Conservation (phyloP, 2,113 vertebrate species). For the Calypte anna region DNA sequence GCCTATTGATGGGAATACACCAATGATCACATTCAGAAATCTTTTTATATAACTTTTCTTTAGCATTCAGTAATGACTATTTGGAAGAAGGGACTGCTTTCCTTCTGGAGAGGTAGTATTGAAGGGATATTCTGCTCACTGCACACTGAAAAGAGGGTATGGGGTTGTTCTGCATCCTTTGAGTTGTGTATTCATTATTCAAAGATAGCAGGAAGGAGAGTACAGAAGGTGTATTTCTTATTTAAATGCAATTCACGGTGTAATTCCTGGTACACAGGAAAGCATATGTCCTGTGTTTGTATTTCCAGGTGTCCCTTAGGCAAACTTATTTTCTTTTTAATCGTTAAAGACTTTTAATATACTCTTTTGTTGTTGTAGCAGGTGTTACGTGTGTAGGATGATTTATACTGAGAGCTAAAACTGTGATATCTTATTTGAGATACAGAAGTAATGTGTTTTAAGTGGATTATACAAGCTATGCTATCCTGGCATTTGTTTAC, state of each 20-base stretch:
- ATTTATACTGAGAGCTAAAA: conserved; percentile 11
- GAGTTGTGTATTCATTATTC: not conserved
- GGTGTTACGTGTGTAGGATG: not conserved
- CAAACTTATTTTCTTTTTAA: conserved; percentile 25
- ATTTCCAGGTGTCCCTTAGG: not conserved
- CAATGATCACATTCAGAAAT: not conserved
- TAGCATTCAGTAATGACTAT: not conserved
- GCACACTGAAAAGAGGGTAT: not conserved
- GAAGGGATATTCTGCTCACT: not conserved
- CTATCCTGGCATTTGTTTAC: conserved; percentile 2
- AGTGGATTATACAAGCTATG: not conserved
- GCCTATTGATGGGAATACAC: not conserved
- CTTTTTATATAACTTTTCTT: not conserved
- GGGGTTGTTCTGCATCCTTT: not conserved
- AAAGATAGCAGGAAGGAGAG: not conserved
- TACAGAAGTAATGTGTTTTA: not conserved
- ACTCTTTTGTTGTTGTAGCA: not conserved
- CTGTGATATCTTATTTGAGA: conserved; percentile 7
- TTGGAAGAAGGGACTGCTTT: not conserved
- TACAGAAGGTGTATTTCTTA: not conserved
- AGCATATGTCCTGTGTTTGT: not conserved
- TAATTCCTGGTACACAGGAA: not conserved
- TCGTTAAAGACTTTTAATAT: not conserved
- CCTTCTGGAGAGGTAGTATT: not conserved
- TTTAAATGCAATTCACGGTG: not conserved